Base-by-base conservation (phyloP, 2,113 vertebrate genomes). In the Ctenodactylus gundi region DNA sequence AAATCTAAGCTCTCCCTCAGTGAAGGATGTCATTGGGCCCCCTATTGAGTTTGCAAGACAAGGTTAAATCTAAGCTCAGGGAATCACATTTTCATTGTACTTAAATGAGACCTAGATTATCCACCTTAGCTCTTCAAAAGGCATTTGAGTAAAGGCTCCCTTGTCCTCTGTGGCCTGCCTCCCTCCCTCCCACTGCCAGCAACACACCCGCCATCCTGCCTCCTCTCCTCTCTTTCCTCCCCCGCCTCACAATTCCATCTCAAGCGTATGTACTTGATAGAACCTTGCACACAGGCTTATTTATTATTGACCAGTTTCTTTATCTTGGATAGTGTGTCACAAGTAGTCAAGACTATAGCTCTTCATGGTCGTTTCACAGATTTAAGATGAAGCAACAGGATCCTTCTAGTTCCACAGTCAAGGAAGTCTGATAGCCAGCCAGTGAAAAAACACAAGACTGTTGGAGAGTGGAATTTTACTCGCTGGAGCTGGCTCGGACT, bases 301-400 rank as follows among this genome's bases (percentile, higher is more conserved):
- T 93, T 96, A 53, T 87, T 92, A 93, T 29, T 87, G 93, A 91
- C 78, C 72, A 49, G 57, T 18, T 85, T 93, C 96, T 95, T 84
- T 95, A 91, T 95, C 96, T 95, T 12, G 31, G 95, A 36, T 20
- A 93, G 64, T 80, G 34, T 83, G 88, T 94, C 95, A 93, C 81
- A 73, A 55, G 75, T 36, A 91, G 91, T 93, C 96, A 91, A 87
- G 91, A 93, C 94, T 44, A 68, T 18, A 70, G 95, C 86, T 94
- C 73, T 73, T 94, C 68, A 93, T 95, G 76, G 84, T 57, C 57
- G 76, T 94, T 93, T 85, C 94, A 91, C 76, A 88, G 96, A 96
- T 95, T 95, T 89, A 94, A 97, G 96, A 83, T 78, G 95, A 93
- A 96, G 84, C 90, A 96, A 82, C 70, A 78, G 89, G 49, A 90